Evolutionary conservation across 2,113 vertebrate species (phyloP).

Genomic region (Corythoichthys haematopterus): DNA sequence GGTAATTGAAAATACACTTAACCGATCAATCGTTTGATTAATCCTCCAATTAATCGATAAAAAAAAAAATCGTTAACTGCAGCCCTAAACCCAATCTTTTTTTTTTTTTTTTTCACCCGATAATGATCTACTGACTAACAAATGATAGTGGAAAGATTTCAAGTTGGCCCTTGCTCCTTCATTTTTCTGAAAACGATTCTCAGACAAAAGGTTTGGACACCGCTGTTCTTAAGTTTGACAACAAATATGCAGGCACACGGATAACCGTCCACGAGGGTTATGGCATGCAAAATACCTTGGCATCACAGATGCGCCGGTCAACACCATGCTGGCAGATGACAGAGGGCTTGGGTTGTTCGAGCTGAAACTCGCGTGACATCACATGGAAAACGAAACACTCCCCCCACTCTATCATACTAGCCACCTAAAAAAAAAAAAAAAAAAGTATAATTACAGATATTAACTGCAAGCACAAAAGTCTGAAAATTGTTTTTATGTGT

Average conservation of each 20-base stretch:
- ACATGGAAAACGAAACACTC: conserved; percentile 92
- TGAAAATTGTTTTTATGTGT: neutral
- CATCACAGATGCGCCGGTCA: conserved; percentile 86
- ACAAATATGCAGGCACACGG: neutral
- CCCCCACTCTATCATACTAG: conserved; percentile 86
- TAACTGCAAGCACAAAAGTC: neutral
- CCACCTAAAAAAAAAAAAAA: conserved; percentile 67
- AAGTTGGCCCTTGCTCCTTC: too few relatives aligned
- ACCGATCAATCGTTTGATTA: too few relatives aligned
- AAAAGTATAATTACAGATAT: neutral
- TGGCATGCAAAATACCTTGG: conserved; percentile 76
- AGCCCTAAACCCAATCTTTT: too few relatives aligned
- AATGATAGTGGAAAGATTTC: too few relatives aligned
- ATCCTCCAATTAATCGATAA: too few relatives aligned
- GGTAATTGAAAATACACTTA: too few relatives aligned
- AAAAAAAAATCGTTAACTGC: too few relatives aligned
- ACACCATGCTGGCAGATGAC: conserved; percentile 92
- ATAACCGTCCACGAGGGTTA: neutral
- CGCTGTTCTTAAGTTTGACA: neutral
- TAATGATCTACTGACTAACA: too few relatives aligned
- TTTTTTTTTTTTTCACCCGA: too few relatives aligned
- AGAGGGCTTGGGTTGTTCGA: conserved; percentile 91
- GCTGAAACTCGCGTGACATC: conserved; percentile 88
- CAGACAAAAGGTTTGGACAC: too few relatives aligned
- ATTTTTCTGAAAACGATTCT: too few relatives aligned